phyloP scores from a whole-genome alignment of 2,888 invertebrate species.

The Cephus sareptanus region DNA sequence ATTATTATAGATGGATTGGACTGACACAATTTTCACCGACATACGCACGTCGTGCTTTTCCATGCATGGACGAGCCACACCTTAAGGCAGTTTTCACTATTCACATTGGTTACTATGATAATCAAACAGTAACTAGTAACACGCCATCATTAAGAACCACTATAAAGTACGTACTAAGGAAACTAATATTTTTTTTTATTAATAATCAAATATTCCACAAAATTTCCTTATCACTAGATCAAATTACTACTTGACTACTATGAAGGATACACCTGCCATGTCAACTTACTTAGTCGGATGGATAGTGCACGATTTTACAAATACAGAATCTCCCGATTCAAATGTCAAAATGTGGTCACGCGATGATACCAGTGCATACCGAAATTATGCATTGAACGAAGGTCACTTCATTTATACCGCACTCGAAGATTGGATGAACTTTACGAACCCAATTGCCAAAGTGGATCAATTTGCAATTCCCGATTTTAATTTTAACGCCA shows the following conservation, averaged over 20 bases:
- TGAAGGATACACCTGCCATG: conserved; percentile 43
- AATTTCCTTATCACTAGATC: neutral
- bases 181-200: neutral
- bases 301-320: conserved; percentile 44
- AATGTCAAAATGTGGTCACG: conserved; percentile 41
- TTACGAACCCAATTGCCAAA: conserved; percentile 68
- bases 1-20: conserved; percentile 76
- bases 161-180: neutral
- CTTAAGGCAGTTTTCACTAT: conserved; percentile 83
- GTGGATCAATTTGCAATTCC: conserved; percentile 85
- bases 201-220: too few relatives aligned
- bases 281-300: conserved; percentile 54
- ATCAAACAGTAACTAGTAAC: conserved; percentile 48
- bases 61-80: conserved; percentile 87
- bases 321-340: conserved; percentile 9
- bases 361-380: conserved; percentile 29
- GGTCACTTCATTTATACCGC: conserved; percentile 38
- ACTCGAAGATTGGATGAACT: conserved; percentile 33
- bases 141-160: conserved; percentile 8
- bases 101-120: conserved; percentile 71
- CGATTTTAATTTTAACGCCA: conserved; percentile 86
- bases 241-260: conserved; percentile 21
- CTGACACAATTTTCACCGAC: conserved; percentile 86
- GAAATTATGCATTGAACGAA: conserved; percentile 27
- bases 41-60: conserved; percentile 83